phyloP scores from a whole-genome alignment of 2,797 vertebrate species.

The Peromyscus aztecus region DNA sequence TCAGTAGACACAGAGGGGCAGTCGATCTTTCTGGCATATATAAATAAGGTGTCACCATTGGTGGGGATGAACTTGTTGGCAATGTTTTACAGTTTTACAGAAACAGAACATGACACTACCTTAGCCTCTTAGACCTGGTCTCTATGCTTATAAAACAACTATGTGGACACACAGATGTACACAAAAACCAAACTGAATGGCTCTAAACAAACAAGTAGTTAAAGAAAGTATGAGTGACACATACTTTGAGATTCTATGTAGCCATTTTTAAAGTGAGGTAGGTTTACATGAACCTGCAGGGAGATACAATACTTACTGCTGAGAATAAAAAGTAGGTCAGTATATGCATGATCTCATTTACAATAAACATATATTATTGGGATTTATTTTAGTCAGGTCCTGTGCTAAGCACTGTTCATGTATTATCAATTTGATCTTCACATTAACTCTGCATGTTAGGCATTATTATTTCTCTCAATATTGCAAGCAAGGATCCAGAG shows the following conservation, averaged over 20 bases:
- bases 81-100: background rate
- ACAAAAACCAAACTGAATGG: background rate
- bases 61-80: background rate
- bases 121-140: slow-evolving; percentile 13
- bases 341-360: slow-evolving; percentile 27
- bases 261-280: slow-evolving; percentile 40
- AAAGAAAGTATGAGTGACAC: slow-evolving; percentile 52
- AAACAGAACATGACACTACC: background rate
- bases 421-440: slow-evolving; percentile 66
- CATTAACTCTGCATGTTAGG: slow-evolving; percentile 62
- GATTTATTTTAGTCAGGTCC: slow-evolving; percentile 30
- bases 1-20: background rate
- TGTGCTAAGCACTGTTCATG: background rate
- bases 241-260: slow-evolving; percentile 36
- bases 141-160: slow-evolving; percentile 47
- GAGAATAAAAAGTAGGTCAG: slow-evolving; percentile 55
- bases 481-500: slow-evolving; percentile 36
- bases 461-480: slow-evolving; percentile 33
- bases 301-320: slow-evolving; percentile 17
- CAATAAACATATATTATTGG: slow-evolving; percentile 59
- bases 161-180: background rate
- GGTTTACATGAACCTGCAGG: slow-evolving; percentile 32
- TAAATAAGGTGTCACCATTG: background rate
- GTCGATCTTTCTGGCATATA: slow-evolving; percentile 10
- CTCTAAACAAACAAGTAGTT: background rate